Conservation (phyloP, 2,888 invertebrate species). For the Neoitamus cyanurus region DNA sequence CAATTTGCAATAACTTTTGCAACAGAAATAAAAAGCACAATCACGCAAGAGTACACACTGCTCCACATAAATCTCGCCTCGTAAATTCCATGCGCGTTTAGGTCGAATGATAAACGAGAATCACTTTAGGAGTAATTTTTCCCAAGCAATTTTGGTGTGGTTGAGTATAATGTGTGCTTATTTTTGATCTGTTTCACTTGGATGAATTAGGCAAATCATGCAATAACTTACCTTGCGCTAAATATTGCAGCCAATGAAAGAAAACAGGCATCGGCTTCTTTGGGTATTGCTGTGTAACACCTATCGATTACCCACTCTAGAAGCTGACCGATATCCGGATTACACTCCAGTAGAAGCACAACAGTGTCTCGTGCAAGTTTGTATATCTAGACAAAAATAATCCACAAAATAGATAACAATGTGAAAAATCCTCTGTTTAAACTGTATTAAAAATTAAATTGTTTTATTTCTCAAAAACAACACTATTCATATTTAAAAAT, state of each 20-base stretch:
- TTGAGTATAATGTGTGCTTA: not conserved
- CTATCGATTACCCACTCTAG: slow-evolving; percentile 98
- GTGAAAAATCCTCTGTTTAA: not conserved
- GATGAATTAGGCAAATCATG: not conserved
- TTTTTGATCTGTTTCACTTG: not conserved
- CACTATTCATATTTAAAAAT: no score
- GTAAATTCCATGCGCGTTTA: not conserved
- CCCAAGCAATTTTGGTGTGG: not conserved
- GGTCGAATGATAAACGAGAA: not conserved
- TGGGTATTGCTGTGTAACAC: slow-evolving; percentile 91
- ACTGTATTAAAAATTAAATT: no score
- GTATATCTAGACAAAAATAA: slow-evolving; percentile 75
- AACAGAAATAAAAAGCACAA: not conserved
- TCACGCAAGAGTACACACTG: not conserved
- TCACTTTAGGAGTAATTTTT: not conserved
- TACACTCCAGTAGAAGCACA: slow-evolving; percentile 92
- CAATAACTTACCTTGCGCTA: slow-evolving; percentile 81
- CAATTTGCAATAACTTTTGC: not conserved
- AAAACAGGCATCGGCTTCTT: slow-evolving; percentile 97
- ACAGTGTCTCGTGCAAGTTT: slow-evolving; percentile 93
- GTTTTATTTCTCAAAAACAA: no score
- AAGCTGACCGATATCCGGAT: slow-evolving; percentile 89
- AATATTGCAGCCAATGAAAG: slow-evolving; percentile 95
- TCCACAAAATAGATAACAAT: not conserved
- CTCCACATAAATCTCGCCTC: not conserved